Evolutionary conservation across 2,113 vertebrate species (phyloP), one percentile per base, ranked within the genome.

Genomic region (Marcusenius ussheri): DNA sequence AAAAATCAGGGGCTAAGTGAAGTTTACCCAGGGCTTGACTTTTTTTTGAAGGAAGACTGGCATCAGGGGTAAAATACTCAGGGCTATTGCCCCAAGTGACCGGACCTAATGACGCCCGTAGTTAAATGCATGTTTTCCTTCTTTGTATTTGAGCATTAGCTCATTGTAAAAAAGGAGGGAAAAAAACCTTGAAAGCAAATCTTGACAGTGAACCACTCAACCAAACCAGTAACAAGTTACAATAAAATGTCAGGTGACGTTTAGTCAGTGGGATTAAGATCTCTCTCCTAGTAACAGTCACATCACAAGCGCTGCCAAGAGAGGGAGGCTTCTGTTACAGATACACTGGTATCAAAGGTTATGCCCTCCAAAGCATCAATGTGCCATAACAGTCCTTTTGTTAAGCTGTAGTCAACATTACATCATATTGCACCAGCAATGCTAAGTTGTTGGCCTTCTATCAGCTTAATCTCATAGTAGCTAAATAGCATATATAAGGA

Each of bases 221-320:
- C 47, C 58, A 39, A 46, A 31, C 19, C 83, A 88, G 51, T 90
- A 77, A 77, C 62, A 50, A 47, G 47, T 80, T 77, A 45, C 47
- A 47, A 80, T 27, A 42, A 74, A 70, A 88, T 50, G 21, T 70
- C 45, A 21, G 35, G 31, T 47, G n/a, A 84, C n/a, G 49, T 88
- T 87, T 90, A 88, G 31, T 31, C 31, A 90, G 62, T 19, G 56
- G 21, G 62, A 74, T 87, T 80, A 50, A 90, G 74, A 58, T 46
- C 85, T 84, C 19, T 13, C 66, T 42, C 27, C 50, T 86, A 62
- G 50, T 46, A 27, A 45, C 56, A 10, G 47, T 39, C 56, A 87
- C 19, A 45, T 27, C 13, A 51, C 42, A 58, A 13, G 47, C 46
- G 39, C 3, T 31, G 15, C 42, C 19, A 17, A 53, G 13, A 13